These are phyloP conservation scores for Aethina tumida DNA, from an alignment of 1,140 invertebrate species.

Conservation along the genomic window DNA sequence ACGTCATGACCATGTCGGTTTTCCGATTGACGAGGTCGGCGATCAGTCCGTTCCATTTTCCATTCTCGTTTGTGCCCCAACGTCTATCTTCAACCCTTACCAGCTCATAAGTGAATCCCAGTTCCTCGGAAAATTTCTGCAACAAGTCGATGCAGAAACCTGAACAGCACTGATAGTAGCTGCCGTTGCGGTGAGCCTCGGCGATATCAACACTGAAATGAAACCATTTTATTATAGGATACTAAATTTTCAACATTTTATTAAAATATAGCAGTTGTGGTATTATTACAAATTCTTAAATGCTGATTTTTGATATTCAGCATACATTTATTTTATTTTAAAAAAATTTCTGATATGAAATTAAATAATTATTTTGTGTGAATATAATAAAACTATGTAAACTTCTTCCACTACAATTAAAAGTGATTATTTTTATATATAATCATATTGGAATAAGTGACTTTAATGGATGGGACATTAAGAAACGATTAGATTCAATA, in stretches of 20 bases:
- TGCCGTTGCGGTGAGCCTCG: slow-evolving; percentile 68
- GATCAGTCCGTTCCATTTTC: slow-evolving; percentile 96
- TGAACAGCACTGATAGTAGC: slow-evolving; percentile 87
- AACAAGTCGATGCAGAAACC: slow-evolving; percentile 96
- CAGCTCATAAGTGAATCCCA: slow-evolving; percentile 93
- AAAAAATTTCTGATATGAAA: no score
- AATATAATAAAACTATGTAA: no score
- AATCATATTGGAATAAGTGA: no score
- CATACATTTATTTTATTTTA: slow-evolving; percentile 1
- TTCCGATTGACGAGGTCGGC: slow-evolving; percentile 86
- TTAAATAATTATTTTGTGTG: no score
- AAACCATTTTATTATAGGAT: slow-evolving; percentile 2
- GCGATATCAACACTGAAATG: slow-evolving; percentile 62
- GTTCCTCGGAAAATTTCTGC: slow-evolving; percentile 80
- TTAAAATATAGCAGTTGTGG: neutral
- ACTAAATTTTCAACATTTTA: neutral
- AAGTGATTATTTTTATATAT: no score
- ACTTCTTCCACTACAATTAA: no score
- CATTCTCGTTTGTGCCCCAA: slow-evolving; percentile 87
- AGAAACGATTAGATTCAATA: no score
- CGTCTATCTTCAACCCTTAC: slow-evolving; percentile 88
- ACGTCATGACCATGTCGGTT: slow-evolving; percentile 94
- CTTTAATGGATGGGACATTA: no score
- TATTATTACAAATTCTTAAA: neutral
- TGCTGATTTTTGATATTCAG: neutral